Base-by-base conservation (phyloP, 2,888 invertebrate genomes). In the Gandaritis pyraliata region DNA sequence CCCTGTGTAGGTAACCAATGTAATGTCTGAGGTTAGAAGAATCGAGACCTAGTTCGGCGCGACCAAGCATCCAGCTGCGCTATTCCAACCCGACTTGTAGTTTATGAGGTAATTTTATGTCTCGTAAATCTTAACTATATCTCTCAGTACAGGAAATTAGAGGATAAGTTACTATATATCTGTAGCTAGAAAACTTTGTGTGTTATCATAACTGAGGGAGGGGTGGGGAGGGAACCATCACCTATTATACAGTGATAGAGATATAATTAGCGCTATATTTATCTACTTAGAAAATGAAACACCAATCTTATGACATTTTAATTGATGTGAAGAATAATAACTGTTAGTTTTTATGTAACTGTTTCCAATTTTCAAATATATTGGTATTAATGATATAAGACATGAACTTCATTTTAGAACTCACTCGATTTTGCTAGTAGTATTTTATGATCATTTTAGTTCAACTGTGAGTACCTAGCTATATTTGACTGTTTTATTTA, bases 61-160 rank as follows among this genome's bases (percentile, higher is more conserved):
- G 46, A 47, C 13, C 48, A 43, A 52, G 43, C 56, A 61, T 52
- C 29, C 63, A 45, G 59, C 64, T 65, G 64, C 65, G 53, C 50
- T 64, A 65, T 65, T 59, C 58, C 59, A 68, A 70, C 71, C 69
- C 51, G 70, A 73, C 41, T 74, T 70, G 73, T 73, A 73, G 73
- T 78, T 77, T 80, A 85, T 75, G 82, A 81, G 78, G 78, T 76
- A 76, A 80, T 73, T 81, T 65, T 65, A 67, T 13, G 61, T 65
- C 66, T 67, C 63, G 47, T 62, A 67, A 64, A 80, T 85, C 82
- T 83, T 85, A 86, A 86, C 82, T 88, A 89, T 90, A 90, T 90
- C 88, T 90, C 86, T 86, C 90, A 89, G 90, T 91, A 91, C 91
- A 91, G 91, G 91, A 90, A 91, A 85, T 88, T 91, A 91, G 88